Conservation (phyloP, 2,888 invertebrate genomes). For the Auanema sp. region DNA sequence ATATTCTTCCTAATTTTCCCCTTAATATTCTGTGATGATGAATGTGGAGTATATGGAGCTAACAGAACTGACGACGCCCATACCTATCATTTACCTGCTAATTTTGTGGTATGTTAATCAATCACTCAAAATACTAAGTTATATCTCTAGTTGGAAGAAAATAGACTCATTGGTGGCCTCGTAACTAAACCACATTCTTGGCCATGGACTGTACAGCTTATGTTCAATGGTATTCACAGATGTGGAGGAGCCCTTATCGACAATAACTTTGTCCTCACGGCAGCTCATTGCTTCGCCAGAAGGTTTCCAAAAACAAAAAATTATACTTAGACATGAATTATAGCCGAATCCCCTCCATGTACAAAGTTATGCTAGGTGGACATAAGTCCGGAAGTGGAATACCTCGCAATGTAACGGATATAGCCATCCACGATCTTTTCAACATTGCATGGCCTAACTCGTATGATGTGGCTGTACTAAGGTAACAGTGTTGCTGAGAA, state of each 20-base stretch:
- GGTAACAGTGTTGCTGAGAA: conserved; percentile 20
- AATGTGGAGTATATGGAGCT: no score
- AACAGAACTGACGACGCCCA: no score
- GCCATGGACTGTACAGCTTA: conserved; percentile 57
- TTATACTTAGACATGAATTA: conserved; percentile 2
- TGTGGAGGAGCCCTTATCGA: conserved; percentile 58
- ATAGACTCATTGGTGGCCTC: conserved; percentile 53
- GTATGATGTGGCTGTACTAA: conserved; percentile 41
- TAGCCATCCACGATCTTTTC: conserved; percentile 40
- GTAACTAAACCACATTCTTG: conserved; percentile 49
- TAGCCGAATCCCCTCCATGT: conserved; percentile 41
- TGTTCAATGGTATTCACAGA: conserved; percentile 30
- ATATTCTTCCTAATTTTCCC: no score
- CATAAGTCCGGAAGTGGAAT: conserved; percentile 36
- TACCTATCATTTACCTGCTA: no score
- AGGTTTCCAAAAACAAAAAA: not conserved
- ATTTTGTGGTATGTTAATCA: no score
- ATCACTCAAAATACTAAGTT: not conserved
- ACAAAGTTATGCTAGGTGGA: conserved; percentile 46
- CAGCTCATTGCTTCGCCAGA: conserved; percentile 55
- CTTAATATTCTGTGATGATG: no score
- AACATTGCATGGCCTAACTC: conserved; percentile 40
- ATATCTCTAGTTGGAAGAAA: conserved; percentile 18
- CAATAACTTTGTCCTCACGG: conserved; percentile 53
- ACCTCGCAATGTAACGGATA: conserved; percentile 28